Evolutionary conservation across 2,888 invertebrate genomes (phyloP).

Genomic region (Philonicus albiceps): DNA sequence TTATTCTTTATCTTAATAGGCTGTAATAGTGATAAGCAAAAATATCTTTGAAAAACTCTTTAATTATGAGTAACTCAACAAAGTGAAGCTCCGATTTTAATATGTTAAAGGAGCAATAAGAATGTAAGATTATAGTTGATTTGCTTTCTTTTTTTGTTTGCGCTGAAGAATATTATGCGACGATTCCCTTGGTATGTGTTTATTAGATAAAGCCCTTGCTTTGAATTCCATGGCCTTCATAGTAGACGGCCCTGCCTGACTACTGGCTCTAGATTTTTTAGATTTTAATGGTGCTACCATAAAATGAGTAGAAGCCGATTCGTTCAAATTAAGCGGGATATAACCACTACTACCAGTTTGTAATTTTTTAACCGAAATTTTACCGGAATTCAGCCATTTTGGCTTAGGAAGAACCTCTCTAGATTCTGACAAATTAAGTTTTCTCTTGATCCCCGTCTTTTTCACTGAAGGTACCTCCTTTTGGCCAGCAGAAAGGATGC

Average conservation of each 20-base stretch:
- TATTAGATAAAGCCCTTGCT: conserved; percentile 49
- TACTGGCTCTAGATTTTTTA: conserved; percentile 44
- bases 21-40: neutral
- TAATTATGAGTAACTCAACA: neutral
- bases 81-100: neutral
- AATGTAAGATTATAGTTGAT: neutral
- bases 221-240: conserved; percentile 51
- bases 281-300: conserved; percentile 45
- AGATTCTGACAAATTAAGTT: conserved; percentile 48
- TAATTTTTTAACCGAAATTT: conserved; percentile 35
- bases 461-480: conserved; percentile 44
- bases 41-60: neutral
- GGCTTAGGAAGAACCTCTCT: conserved; percentile 50
- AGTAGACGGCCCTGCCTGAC: neutral
- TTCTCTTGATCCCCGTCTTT: conserved; percentile 48
- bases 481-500: conserved; percentile 49
- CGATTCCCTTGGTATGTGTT: conserved; percentile 48
- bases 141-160: conserved; percentile 42
- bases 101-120: neutral
- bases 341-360: neutral
- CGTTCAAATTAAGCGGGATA: conserved; percentile 10
- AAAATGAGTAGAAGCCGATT: conserved; percentile 49
- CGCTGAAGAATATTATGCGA: conserved; percentile 51
- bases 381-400: conserved; percentile 53
- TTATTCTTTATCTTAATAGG: neutral